Evolutionary conservation across 1,140 invertebrate genomes (phyloP).

Genomic region (Sarcophaga bullata): DNA sequence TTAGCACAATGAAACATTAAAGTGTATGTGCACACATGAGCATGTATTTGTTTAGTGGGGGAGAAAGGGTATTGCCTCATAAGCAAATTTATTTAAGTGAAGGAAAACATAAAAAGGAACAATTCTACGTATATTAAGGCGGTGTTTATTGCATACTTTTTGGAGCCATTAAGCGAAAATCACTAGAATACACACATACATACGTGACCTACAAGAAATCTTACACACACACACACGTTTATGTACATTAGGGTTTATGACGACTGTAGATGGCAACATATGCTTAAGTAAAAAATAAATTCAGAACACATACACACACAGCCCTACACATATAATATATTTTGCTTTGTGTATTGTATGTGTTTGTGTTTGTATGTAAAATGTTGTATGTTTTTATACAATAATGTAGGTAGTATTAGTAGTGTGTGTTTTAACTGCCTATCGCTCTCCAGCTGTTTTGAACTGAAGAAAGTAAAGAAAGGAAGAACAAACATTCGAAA

Average conservation of each 20-base stretch:
- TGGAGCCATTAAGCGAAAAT: not conserved
- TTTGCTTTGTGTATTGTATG: not conserved
- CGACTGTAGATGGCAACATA: not conserved
- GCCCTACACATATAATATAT: not conserved
- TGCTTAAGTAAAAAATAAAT: no score
- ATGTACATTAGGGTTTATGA: not conserved
- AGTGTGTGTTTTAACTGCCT: not conserved
- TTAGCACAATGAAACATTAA: no score
- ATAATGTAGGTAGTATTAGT: no score
- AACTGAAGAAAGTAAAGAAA: not conserved
- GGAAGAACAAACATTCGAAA: not conserved
- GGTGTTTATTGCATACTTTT: constrained; percentile 9
- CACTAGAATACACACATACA: not conserved
- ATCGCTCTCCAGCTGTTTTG: not conserved
- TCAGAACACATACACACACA: not conserved
- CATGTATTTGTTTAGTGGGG: no score
- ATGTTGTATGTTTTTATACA: no score
- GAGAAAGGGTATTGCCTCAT: not conserved
- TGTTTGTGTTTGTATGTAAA: no score
- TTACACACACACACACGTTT: not conserved
- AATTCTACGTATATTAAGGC: not conserved
- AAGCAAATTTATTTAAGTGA: constrained; percentile 4
- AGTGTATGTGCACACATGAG: no score
- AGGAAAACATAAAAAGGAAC: not conserved
- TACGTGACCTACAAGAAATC: not conserved